Evolutionary conservation across 1,140 invertebrate species (phyloP), one percentile per base, ranked within the genome.

Genomic region (Hypothenemus hampei): DNA sequence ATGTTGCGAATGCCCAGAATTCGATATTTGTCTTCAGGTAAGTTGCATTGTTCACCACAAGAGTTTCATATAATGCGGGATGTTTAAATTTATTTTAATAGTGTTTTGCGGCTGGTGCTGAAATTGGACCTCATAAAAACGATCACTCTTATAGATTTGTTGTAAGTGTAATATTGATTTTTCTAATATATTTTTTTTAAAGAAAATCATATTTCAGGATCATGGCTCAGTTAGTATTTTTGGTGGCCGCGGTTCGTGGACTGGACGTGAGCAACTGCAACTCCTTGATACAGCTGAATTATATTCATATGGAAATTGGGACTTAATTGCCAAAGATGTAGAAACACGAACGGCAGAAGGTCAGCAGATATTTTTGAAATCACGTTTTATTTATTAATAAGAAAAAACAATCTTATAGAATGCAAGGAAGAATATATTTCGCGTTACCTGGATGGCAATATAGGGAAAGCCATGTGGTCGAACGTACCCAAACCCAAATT

Each of bases 251-350:
- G 84, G 81, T 22, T 84, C 81, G 65, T 98, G 93, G 93, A 89
- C 88, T 40, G 88, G 91, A 0, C 80, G 83, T 65, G 93, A 97
- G 78, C 89, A 97, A 73, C 79, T 94, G 36, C 80, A 86, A 63
- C 75, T 98, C 58, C 72, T 98, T 58, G 91, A 96, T 76, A 91
- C 91, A 10, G 91, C 97, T 62, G 93, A 97, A 76, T 85, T 93
- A 67, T 96, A 88, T 78, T 92, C 93, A 8, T 96, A 93, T 78
- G 93, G 93, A 22, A 97, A 96, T 72, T 97, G 93, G 90, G 87
- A 92, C 72, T 86, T 91, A 69, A 89, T 93, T 53, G 84, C 86
- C 55, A 82, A 85, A 75, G 84, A 91, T 62, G 88, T 93, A 64
- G 83, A 93, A 77, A 88, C 87, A 23, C 78, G 86, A 69, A 84